These are phyloP conservation scores for Anneissia japonica DNA, from an alignment of 35 echinoderm and acorn worm genomes.

Conservation along the genomic window DNA sequence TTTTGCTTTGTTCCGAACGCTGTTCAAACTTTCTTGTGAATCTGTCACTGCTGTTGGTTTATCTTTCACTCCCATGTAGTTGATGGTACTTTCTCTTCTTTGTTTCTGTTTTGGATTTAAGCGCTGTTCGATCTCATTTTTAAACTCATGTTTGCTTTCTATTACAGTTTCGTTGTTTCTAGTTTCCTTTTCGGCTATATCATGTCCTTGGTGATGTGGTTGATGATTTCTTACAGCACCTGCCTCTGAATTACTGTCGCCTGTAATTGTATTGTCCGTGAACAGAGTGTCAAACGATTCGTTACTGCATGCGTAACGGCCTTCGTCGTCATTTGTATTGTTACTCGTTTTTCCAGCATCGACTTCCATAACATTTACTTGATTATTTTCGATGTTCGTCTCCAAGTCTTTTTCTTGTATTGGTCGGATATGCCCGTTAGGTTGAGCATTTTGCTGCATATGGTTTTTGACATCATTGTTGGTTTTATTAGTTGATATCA, in stretches of 20 bases:
- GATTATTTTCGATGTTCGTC: background rate
- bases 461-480: too few species aligned
- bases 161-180: background rate
- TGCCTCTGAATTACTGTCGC: too few species aligned
- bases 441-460: too few species aligned
- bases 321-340: background rate
- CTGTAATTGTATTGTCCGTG: background rate
- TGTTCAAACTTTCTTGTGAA: background rate
- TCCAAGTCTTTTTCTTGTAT: background rate
- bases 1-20: background rate
- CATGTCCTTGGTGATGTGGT: background rate
- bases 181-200: background rate
- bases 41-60: background rate
- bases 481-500: too few species aligned
- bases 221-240: background rate
- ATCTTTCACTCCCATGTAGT: slow-evolving; percentile 32
- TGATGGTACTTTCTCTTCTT: background rate
- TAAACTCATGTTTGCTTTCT: too few species aligned
- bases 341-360: background rate
- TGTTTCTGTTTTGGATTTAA: background rate
- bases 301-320: background rate
- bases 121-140: background rate
- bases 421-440: too few species aligned
- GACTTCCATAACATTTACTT: too few species aligned
- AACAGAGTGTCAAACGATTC: background rate